Base-by-base conservation (phyloP, 1,140 invertebrate species). In the Hirudo medicinalis region DNA sequence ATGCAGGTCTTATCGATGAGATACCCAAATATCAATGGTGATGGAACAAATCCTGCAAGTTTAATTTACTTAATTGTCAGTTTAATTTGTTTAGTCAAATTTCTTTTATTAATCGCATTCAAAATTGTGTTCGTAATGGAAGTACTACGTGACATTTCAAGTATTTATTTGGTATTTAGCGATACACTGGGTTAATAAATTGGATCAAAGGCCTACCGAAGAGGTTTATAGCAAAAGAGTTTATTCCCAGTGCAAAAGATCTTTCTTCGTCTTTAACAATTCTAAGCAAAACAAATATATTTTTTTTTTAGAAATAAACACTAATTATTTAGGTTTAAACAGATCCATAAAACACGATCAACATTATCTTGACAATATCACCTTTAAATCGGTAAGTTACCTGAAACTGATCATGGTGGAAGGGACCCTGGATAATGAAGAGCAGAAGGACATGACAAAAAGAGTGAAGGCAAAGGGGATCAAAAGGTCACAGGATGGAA, bases 251-350 rank as follows among this genome's bases (percentile, higher is more conserved):
- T 9, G 71, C 71, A 22, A 72, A 72, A 6, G 57, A 25, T 54
- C 71, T 66, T 68, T 72, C 60, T n/a, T 72, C 71, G 36, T 72
- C 67, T 25, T 54, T 53, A 20, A 72, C 71, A 19, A 72, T 49
- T 54, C 71, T 72, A 54, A 53, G 9, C 9, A 49, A 40, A 40
- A 40, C 4, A 40, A 40, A 40, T 40, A 40, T 40, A 11, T 40
- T 40, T 6, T 40, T 11, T 6, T 40, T 40, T n/a, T n/a, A n/a
- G n/a, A n/a, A n/a, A n/a, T n/a, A n/a, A n/a, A n/a, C n/a, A n/a
- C n/a, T n/a, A n/a, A n/a, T n/a, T 3, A 57, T n/a, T 57, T 57
- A n/a, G 5, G 20, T n/a, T 4, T 25, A n/a, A n/a, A 25, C 9
- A 63, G 8, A 2, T 63, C 15, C 22, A 11, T 25, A n/a, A 13